A percentile compares a stretch with the other conserved stretches of the same genome.
phyloP scores from a whole-genome alignment of 2,113 vertebrate genomes.

The Camelus dromedarius region DNA sequence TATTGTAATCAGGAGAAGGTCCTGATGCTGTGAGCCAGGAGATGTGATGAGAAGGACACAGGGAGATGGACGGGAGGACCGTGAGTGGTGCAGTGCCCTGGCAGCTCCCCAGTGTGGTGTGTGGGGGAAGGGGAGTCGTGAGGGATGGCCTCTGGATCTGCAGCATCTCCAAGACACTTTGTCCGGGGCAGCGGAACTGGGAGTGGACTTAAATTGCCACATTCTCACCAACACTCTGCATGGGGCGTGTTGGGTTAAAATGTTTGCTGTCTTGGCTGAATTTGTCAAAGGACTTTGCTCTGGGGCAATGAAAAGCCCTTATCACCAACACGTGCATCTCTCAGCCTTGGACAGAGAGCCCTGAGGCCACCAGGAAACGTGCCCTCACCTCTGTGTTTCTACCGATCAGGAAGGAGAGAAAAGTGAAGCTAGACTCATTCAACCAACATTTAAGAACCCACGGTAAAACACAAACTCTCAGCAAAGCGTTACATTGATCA shows the following conservation, averaged over 20 bases:
- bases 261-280: background rate
- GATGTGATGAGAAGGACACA: background rate
- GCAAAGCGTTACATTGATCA: background rate
- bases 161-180: background rate
- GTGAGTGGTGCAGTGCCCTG: background rate
- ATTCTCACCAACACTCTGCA: background rate
- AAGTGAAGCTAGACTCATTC: background rate
- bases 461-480: background rate
- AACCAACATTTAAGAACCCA: background rate
- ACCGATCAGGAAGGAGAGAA: background rate
- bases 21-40: background rate
- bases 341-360: background rate
- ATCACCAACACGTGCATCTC: background rate
- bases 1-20: background rate
- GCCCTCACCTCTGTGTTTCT: background rate
- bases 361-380: background rate
- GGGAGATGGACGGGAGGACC: rapidly evolving
- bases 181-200: background rate
- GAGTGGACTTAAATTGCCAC: background rate
- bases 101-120: background rate
- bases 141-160: background rate
- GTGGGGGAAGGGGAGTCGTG: background rate
- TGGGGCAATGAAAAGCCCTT: background rate
- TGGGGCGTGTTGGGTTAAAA: background rate
- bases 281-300: background rate